Conservation (phyloP, 2,888 invertebrate genomes). For the Drosophila melanocephala region DNA sequence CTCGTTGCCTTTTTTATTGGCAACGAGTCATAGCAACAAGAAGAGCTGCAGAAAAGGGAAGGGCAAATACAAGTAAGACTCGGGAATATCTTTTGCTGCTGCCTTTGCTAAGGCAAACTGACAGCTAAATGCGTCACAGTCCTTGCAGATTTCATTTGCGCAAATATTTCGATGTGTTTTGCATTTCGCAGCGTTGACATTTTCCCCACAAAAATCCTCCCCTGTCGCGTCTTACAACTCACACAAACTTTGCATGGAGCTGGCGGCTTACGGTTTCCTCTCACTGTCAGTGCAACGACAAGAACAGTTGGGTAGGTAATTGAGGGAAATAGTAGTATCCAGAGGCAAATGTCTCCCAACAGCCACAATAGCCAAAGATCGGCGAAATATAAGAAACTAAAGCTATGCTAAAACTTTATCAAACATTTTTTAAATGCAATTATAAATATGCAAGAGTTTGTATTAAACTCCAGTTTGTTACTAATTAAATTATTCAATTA, state of each 20-base stretch:
- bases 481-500: not conserved
- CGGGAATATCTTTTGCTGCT: conserved; percentile 45
- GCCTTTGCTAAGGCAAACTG: conserved; percentile 71
- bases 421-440: not conserved
- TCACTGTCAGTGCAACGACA: conserved; percentile 2
- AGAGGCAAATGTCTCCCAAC: not conserved
- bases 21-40: conserved; percentile 33
- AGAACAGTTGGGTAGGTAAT: not conserved
- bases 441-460: not conserved
- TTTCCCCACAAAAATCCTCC: conserved; percentile 32
- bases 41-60: not conserved
- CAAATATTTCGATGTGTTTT: conserved; percentile 78
- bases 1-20: conserved; percentile 63
- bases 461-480: not conserved
- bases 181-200: conserved; percentile 68
- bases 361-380: conserved; percentile 13
- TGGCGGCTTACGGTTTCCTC: conserved; percentile 41
- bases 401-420: not conserved
- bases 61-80: conserved; percentile 22
- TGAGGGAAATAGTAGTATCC: not conserved
- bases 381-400: not conserved
- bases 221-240: conserved; percentile 1
- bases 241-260: conserved; percentile 38
- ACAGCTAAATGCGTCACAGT: conserved; percentile 75
- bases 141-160: conserved; percentile 76